Base-by-base conservation (phyloP, 1,140 invertebrate species). In the Hylaeus anthracinus region DNA sequence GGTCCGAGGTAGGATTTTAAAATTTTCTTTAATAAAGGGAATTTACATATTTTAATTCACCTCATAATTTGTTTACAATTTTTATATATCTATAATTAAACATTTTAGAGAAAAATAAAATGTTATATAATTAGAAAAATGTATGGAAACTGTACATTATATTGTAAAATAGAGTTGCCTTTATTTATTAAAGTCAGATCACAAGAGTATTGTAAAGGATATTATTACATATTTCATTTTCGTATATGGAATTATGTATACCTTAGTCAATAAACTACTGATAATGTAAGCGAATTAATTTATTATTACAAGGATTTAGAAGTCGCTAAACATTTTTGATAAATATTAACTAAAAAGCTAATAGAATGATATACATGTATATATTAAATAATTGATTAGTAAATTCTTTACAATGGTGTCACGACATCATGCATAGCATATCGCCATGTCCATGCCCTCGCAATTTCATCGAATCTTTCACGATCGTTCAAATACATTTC, bases 341-440 rank as follows among this genome's bases (percentile, higher is more conserved):
- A 45, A 65, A 65, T 65, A 65, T 65, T 65, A 43, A 65, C 3
- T n/a, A 41, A 58, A 58, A 55, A 56, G 9, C 39, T 55, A 56
- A 56, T 37, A 43, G 3, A 58, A 71, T 71, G 26, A 1, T 58
- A 58, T 10, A 4, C n/a, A 3, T n/a, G 5, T 14, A 69, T 45
- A 14, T 48, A 69, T 45, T 14, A 76, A 69, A 76, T 60, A 76
- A 58, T n/a, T 60, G 58, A 76, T 76, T 76, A 26, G 43, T 26
- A 26, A 70, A 51, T 81, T 74, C 26, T 85, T 81, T 92, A 92
- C 8, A 86, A 84, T 37, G 92, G 94, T n/a, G 95, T 94, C 78
- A 97, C 93, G 61, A 96, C 93, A 92, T 98, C 97, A 86, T 97
- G 96, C 97, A 98, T 98, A 8, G 98, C 98, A 94, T 98, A 98